Evolutionary conservation across 2,797 vertebrate genomes (phyloP).

Genomic region (Sebastolobus alascanus): DNA sequence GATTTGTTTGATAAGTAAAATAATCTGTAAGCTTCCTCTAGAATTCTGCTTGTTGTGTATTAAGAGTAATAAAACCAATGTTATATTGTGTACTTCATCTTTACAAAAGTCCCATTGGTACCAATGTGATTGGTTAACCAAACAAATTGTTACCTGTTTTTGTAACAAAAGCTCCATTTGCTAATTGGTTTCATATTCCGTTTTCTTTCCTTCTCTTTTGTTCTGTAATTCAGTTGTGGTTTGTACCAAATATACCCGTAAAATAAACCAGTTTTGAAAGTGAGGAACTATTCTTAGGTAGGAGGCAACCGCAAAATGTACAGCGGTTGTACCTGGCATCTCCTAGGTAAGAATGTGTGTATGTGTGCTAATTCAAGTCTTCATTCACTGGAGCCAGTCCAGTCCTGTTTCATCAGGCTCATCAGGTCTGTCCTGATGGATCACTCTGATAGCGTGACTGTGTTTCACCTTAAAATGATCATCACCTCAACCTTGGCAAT

Average conservation of each 20-base stretch:
- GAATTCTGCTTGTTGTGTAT: no score
- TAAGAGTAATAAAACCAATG: no score
- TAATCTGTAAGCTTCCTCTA: no score
- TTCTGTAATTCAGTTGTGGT: background rate
- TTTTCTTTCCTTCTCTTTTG: background rate
- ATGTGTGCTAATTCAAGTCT: background rate
- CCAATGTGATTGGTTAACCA: no score
- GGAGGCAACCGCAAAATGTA: background rate
- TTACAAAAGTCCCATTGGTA: background rate
- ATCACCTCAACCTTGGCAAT: background rate
- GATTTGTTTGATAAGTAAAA: no score
- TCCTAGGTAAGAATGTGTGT: background rate
- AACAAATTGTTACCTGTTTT: background rate
- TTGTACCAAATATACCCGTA: background rate
- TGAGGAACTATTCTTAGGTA: background rate
- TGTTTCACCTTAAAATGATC: background rate
- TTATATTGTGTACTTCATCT: background rate
- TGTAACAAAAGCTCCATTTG: background rate
- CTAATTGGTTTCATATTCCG: background rate
- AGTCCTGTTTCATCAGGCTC: constrained; percentile 4
- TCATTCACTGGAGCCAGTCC: background rate
- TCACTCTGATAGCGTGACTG: background rate
- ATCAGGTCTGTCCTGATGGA: constrained; percentile 22
- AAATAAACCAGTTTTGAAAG: background rate
- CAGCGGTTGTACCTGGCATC: background rate